Conservation (phyloP, 2,797 vertebrate species). For the Acridotheres tristis region DNA sequence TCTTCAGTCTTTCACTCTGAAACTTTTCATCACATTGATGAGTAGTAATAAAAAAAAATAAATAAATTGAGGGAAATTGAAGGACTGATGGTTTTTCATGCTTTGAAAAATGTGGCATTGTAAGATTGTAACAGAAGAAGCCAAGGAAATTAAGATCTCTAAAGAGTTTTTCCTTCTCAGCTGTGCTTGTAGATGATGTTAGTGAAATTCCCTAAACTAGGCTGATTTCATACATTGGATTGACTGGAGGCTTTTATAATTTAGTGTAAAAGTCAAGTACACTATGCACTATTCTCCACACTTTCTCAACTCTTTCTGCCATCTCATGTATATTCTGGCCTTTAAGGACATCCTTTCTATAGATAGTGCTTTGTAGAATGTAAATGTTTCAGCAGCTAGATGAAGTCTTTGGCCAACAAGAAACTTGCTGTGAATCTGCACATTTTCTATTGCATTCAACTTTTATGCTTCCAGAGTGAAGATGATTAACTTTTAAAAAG, state of each 20-base stretch:
- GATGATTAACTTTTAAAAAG: slow-evolving; percentile 74
- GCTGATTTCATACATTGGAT: not conserved
- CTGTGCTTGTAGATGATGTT: not conserved
- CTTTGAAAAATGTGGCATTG: not conserved
- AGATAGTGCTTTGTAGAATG: slow-evolving; percentile 27
- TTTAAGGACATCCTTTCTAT: slow-evolving; percentile 29
- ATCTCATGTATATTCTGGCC: slow-evolving; percentile 36
- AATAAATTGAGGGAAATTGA: not conserved
- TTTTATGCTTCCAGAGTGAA: slow-evolving; percentile 67
- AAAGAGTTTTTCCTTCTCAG: not conserved
- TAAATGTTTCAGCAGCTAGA: slow-evolving; percentile 63
- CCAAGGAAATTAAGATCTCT: not conserved
- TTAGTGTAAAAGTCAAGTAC: not conserved
- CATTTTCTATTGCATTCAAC: slow-evolving; percentile 63
- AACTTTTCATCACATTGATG: not conserved
- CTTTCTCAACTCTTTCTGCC: slow-evolving; percentile 11
- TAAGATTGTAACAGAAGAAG: not conserved
- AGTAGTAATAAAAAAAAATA: not conserved
- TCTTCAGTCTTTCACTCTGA: not conserved
- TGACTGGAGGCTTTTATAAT: slow-evolving; percentile 10
- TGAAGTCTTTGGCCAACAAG: slow-evolving; percentile 41
- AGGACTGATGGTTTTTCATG: not conserved
- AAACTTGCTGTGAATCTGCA: slow-evolving; percentile 52
- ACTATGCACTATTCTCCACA: not conserved
- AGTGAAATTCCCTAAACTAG: not conserved